Percentiles rank a stretch among this genome's conserved stretches.
Evolutionary conservation across 2,888 invertebrate genomes (phyloP).

Genomic region (Protodeltote pygarga): DNA sequence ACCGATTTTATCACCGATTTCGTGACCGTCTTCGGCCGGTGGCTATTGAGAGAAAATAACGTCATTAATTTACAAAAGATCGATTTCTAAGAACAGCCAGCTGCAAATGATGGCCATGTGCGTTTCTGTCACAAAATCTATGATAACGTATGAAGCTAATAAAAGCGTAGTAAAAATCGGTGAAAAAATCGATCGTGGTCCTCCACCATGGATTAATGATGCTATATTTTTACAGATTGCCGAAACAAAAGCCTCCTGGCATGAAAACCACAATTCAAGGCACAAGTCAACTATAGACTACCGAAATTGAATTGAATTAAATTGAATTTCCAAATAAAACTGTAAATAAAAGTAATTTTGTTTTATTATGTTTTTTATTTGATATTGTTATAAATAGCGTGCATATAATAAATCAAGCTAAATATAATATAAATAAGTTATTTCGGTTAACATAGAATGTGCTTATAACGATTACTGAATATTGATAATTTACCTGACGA

Average conservation of each 20-base stretch:
- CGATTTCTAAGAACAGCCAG: too few relatives aligned
- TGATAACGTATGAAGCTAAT: too few relatives aligned
- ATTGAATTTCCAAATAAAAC: slow-evolving; percentile 16
- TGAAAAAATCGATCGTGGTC: too few relatives aligned
- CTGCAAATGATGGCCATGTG: too few relatives aligned
- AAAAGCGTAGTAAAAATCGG: background rate
- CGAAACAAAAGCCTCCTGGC: slow-evolving; percentile 78
- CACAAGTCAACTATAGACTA: slow-evolving; percentile 73
- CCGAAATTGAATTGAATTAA: too few relatives aligned
- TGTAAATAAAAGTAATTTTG: background rate
- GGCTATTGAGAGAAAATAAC: too few relatives aligned
- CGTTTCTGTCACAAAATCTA: too few relatives aligned
- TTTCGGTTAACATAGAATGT: slow-evolving; percentile 4
- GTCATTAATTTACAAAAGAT: too few relatives aligned
- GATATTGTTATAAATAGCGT: slow-evolving; percentile 25
- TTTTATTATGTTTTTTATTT: slow-evolving; percentile 32
- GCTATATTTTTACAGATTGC: slow-evolving; percentile 64
- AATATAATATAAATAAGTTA: slow-evolving; percentile 16
- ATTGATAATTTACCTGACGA: background rate
- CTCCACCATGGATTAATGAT: too few relatives aligned
- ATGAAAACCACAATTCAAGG: slow-evolving; percentile 78
- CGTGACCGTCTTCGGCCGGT: too few relatives aligned
- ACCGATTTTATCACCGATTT: too few relatives aligned
- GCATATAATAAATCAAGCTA: slow-evolving; percentile 14
- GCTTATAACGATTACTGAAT: slow-evolving; percentile 3